Evolutionary conservation across 1,140 invertebrate species (phyloP), one percentile per base, ranked within the genome.

Genomic region (Scaptomyza pallida): DNA sequence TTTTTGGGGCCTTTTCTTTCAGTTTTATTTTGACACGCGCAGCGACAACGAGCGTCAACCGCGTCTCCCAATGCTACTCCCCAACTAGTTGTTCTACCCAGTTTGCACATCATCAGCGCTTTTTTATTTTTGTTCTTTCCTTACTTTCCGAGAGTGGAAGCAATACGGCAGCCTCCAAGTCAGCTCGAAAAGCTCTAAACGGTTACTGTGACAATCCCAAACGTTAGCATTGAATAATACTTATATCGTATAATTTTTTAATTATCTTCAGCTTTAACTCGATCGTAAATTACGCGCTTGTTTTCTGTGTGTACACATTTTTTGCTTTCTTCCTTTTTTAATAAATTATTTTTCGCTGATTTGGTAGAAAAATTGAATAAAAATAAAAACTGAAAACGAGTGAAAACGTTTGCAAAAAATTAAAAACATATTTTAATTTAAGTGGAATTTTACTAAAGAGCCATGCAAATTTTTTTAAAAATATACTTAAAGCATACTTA

Each of bases 11-110:
- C 47, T 72, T 72, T 68, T 71, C 61, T 71, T 70, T 70, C 60
- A 85, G 81, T 86, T 86, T 77, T 75, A 86, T 69, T 75, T 71
- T 72, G 80, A 85, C 82, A 78, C 70, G 81, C 81, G 81, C 77
- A 74, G 73, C 80, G 81, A 48, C 79, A 82, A 75, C 72, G 73
- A 83, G 78, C 72, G 72, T 26, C 48, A 12, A 51, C 10, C 47
- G 47, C 47, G 50, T 30, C 41, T 43, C 40, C 13, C 54, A 9
- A 15, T 17, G 10, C 41, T 30, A 17, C 23, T 35, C 35, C 48
- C 50, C 23, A 23, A 44, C 26, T n/a, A 35, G 23, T 45, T 13
- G 26, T 30, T 30, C 26, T 30, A 30, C 26, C 26, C 26, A 30
- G 26, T 30, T 30, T 30, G 26, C 26, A 30, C 26, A 30, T 30